Conservation (phyloP, 2,888 invertebrate genomes). For the Ypsolopha sequella region DNA sequence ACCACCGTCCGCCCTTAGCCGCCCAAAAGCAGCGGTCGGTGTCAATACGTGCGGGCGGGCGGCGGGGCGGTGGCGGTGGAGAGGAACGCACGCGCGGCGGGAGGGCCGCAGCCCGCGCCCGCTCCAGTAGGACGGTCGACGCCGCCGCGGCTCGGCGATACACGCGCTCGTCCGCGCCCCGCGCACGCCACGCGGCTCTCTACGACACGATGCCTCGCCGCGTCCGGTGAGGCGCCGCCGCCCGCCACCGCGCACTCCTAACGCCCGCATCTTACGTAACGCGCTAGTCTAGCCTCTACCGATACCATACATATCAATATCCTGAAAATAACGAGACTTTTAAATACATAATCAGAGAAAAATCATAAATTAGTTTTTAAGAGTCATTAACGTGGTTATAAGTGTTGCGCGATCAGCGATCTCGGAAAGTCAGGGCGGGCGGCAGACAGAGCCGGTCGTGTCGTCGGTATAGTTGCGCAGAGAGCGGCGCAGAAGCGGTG, state of each 20-base stretch:
- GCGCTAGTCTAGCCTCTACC: constrained; percentile 16
- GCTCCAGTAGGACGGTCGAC: constrained; percentile 5
- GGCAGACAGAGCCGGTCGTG: constrained; percentile 21
- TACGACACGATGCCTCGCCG: constrained; percentile 51
- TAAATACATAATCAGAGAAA: too few relatives aligned
- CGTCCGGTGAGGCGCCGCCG: constrained; percentile 41
- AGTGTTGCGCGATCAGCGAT: neutral
- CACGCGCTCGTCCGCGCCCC: constrained; percentile 34
- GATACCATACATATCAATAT: constrained; percentile 23
- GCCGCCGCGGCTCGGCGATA: constrained; percentile 1
- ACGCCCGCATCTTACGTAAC: constrained; percentile 46
- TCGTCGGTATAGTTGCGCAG: constrained; percentile 18
- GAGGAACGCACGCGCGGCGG: constrained; percentile 16
- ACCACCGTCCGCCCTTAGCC: too few relatives aligned
- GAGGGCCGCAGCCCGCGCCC: constrained; percentile 19
- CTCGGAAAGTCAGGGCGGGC: constrained; percentile 3
- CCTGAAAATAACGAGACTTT: neutral
- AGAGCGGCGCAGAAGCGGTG: constrained; percentile 8
- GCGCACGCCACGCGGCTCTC: constrained; percentile 46
- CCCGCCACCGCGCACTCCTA: constrained; percentile 36
- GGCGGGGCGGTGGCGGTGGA: constrained; percentile 54
- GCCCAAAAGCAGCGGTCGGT: constrained; percentile 14
- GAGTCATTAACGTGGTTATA: neutral
- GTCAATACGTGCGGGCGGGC: constrained; percentile 16
- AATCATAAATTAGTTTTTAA: too few relatives aligned